Base-by-base conservation (phyloP, 1,140 invertebrate species). In the Heliconius eleuchia region DNA sequence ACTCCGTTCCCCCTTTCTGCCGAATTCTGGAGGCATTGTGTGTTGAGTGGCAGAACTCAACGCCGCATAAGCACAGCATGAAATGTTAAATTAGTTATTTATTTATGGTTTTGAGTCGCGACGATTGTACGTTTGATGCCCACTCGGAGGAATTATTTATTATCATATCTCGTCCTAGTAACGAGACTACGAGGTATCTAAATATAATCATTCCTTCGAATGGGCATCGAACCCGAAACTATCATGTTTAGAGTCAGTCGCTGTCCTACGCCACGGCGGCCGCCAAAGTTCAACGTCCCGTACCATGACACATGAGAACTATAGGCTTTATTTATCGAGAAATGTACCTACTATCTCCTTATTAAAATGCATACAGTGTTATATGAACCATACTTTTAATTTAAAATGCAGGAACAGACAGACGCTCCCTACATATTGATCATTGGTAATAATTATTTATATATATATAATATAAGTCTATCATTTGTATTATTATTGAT, bases 261-360 rank as follows among this genome's bases (percentile, higher is more conserved):
- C 9, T 11, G 13, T 46, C 3, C 9, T 27, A 23, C 60, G 11
- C 60, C 23, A 66, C 4, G 11, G 6, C 13, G n/a, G 7, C 55
- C 27, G 55, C 8, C 55, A 57, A 57, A 57, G 55, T 57, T 57
- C 55, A 57, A 57, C 55, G 55, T 23, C 55, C 55, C n/a, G 19
- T 55, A n/a, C 52, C 82, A 84, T 85, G 86, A 86, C 82, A 80
- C 83, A 88, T 85, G 85, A 77, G 84, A 86, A 84, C 82, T 66
- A 70, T 37, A 70, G 76, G 74, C 76, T 83, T 86, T 83, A 76
- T 78, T 75, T 84, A 77, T 80, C 73, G 78, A 84, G 84, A 88
- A 85, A 81, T 82, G 79, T 74, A 66, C n/a, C 60, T n/a, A 74
- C 86, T 88, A 85, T 88, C 86, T 80, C 85, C 79, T 76, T 18